Evolutionary conservation across 1,140 invertebrate genomes (phyloP).

Genomic region (Tetranychus urticae): DNA sequence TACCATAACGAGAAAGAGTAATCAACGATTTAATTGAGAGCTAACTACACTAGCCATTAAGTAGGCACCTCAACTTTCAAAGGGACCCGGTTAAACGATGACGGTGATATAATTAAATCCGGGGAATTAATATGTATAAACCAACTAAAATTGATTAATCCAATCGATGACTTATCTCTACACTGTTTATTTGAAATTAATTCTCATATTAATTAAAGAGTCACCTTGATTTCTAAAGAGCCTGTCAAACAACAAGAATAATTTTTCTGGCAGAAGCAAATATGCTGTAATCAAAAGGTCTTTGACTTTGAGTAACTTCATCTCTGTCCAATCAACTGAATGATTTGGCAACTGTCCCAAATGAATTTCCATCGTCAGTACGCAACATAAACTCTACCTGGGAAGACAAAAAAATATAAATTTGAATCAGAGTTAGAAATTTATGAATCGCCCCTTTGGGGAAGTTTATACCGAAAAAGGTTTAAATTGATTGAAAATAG

Average conservation of each 20-base stretch:
- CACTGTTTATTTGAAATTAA: too few species aligned
- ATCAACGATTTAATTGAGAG: too few species aligned
- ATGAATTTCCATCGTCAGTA: constrained; percentile 91
- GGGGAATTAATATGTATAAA: too few species aligned
- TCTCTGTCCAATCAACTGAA: constrained; percentile 93
- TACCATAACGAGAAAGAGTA: too few species aligned
- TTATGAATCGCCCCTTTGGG: constrained; percentile 30
- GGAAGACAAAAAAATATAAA: constrained; percentile 1
- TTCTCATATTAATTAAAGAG: too few species aligned
- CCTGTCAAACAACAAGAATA: constrained; percentile 20
- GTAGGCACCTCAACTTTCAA: too few species aligned
- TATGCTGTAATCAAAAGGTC: constrained; percentile 46
- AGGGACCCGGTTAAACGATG: too few species aligned
- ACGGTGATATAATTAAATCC: too few species aligned
- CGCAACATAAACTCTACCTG: constrained; percentile 77
- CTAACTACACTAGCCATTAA: too few species aligned
- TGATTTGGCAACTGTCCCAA: constrained; percentile 72
- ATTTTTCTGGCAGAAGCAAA: constrained; percentile 74
- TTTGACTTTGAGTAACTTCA: constrained; percentile 99
- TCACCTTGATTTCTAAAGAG: too few species aligned
- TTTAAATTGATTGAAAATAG: constrained; percentile 25
- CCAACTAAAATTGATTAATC: too few species aligned
- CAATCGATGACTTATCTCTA: too few species aligned
- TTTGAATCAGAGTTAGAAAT: background rate
- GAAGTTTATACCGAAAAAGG: constrained; percentile 75